These are phyloP conservation scores for Typhlichthys eigenmanni DNA, from an alignment of 2,797 vertebrate species.

Conservation along the genomic window DNA sequence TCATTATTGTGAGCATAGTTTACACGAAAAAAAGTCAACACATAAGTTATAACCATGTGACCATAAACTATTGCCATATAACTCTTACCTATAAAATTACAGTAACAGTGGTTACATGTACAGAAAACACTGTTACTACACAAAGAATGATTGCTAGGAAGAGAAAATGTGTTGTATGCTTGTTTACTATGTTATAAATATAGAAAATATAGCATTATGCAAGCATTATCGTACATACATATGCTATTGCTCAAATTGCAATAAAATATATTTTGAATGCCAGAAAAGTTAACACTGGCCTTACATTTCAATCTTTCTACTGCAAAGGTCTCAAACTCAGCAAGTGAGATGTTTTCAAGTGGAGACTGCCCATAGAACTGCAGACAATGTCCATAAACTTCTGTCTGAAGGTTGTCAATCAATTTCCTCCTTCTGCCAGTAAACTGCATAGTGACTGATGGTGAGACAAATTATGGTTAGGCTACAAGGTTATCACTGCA, in stretches of 20 bases:
- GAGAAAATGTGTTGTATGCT: not conserved
- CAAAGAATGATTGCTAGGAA: no score
- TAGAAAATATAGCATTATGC: not conserved
- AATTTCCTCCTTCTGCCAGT: slow-evolving; percentile 42
- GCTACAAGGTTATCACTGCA: not conserved
- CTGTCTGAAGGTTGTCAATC: slow-evolving; percentile 51
- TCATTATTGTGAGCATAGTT: no score
- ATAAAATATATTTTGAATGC: not conserved
- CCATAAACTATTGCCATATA: no score
- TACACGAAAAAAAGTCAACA: no score
- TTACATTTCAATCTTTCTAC: slow-evolving; percentile 90
- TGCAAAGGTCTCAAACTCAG: slow-evolving; percentile 91
- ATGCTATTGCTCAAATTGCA: not conserved
- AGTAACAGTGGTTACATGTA: no score
- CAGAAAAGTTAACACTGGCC: slow-evolving; percentile 1
- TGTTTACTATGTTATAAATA: not conserved
- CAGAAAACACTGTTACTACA: no score
- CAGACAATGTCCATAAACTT: slow-evolving; percentile 82
- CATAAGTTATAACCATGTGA: no score
- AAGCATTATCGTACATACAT: not conserved
- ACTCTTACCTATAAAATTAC: no score
- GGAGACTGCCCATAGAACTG: slow-evolving; percentile 92
- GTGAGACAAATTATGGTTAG: not conserved
- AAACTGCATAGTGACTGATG: slow-evolving; percentile 65
- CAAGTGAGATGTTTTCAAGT: slow-evolving; percentile 86